A percentile compares a stretch with the other conserved stretches of the same genome.
These are phyloP conservation scores for Campodea augens DNA, from an alignment of 1,140 invertebrate species.

Conservation along the genomic window DNA sequence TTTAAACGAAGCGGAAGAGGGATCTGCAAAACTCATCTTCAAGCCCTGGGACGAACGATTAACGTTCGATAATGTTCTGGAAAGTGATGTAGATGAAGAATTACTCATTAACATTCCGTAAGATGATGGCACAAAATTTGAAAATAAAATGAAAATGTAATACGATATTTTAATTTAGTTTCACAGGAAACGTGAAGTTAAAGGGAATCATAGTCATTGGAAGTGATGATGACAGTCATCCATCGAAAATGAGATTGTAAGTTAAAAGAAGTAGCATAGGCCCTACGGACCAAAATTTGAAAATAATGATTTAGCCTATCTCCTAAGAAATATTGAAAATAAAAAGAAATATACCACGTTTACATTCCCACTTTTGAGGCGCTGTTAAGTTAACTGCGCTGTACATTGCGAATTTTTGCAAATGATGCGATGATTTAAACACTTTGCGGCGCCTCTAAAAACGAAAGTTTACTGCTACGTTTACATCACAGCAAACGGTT, in stretches of 20 bases:
- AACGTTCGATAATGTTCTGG: constrained; percentile 61
- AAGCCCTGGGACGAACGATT: constrained; percentile 78
- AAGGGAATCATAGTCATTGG: constrained; percentile 83
- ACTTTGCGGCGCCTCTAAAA: too few species aligned
- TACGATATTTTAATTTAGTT: constrained; percentile 30
- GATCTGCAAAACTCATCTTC: constrained; percentile 70
- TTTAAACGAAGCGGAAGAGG: constrained; percentile 69
- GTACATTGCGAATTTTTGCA: too few species aligned
- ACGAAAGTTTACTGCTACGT: too few species aligned
- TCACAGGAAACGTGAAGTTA: constrained; percentile 83
- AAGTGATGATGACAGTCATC: constrained; percentile 63
- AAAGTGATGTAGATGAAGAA: constrained; percentile 88
- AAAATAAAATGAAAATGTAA: constrained; percentile 8
- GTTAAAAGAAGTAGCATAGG: too few species aligned
- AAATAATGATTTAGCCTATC: too few species aligned
- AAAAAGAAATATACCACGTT: too few species aligned
- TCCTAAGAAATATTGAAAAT: too few species aligned
- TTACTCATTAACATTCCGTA: constrained; percentile 85
- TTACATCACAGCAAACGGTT: too few species aligned
- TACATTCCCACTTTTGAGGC: too few species aligned
- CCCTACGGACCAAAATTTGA: too few species aligned
- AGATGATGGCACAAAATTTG: constrained; percentile 16
- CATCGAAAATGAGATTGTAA: constrained; percentile 69
- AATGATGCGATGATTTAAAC: too few species aligned
- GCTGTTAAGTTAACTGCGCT: too few species aligned